phyloP scores from a whole-genome alignment of 1,140 invertebrate genomes.

The Parasteatoda tepidariorum region DNA sequence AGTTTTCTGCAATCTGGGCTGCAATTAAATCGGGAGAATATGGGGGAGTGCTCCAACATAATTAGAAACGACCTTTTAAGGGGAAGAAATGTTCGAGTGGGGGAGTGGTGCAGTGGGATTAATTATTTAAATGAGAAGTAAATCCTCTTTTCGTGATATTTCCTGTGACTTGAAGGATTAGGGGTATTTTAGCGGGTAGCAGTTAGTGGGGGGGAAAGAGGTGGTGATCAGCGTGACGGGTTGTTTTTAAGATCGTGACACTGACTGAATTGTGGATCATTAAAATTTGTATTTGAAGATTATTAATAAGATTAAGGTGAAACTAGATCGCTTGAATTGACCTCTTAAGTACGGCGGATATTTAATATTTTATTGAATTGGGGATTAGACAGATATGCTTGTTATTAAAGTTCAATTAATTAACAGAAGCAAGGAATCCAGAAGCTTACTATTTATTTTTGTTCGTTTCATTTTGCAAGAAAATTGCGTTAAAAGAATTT shows the following conservation, averaged over 20 bases:
- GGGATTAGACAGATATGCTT: too few species aligned
- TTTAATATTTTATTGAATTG: too few species aligned
- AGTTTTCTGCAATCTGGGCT: constrained; percentile 42
- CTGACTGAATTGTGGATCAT: constrained; percentile 24
- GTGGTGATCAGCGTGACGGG: neutral
- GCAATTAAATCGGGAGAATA: constrained; percentile 40
- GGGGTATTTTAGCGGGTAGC: neutral
- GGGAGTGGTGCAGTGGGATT: constrained; percentile 30
- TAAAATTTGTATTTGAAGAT: constrained; percentile 25
- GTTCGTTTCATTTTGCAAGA: too few species aligned
- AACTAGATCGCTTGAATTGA: neutral
- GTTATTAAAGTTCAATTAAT: too few species aligned
- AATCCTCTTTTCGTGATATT: constrained; percentile 53
- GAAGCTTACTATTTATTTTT: too few species aligned
- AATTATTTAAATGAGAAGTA: constrained; percentile 60
- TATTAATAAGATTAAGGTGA: constrained; percentile 32
- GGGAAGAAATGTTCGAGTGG: neutral
- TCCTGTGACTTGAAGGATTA: constrained; percentile 38
- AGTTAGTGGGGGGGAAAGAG: neutral
- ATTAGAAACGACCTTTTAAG: constrained; percentile 34
- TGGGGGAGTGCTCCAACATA: constrained; percentile 14
- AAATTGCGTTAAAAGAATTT: too few species aligned
- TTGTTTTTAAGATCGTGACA: constrained; percentile 49
- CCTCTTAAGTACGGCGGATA: too few species aligned
- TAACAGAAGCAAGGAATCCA: too few species aligned